These are phyloP conservation scores for Cyprinodon brontotheroides DNA, from an alignment of 2,113 vertebrate species.

Conservation along the genomic window DNA sequence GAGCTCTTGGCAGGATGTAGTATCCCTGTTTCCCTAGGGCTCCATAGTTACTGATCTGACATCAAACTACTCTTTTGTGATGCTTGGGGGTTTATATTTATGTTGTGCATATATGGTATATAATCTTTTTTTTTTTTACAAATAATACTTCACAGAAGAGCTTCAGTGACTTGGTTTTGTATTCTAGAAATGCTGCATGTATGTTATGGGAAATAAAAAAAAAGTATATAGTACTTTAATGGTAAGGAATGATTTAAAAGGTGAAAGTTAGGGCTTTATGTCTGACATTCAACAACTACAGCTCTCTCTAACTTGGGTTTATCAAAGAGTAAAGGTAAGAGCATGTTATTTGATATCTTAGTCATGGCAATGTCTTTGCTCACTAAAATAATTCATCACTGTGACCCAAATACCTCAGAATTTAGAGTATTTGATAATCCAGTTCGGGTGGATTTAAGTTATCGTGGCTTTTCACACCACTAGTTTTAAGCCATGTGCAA, in stretches of 20 bases:
- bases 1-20: background rate
- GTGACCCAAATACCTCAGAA: background rate
- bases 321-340: background rate
- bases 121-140: background rate
- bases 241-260: background rate
- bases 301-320: background rate
- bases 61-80: background rate
- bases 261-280: background rate
- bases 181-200: background rate
- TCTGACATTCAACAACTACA: background rate
- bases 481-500: background rate
- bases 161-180: background rate
- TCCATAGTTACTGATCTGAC: background rate
- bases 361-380: background rate
- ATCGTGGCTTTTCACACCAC: background rate
- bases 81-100: background rate
- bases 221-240: background rate
- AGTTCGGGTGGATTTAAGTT: background rate
- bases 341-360: background rate
- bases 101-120: background rate
- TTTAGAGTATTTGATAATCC: background rate
- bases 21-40: background rate
- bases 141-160: background rate
- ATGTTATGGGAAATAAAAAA: background rate
- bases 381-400: background rate